Base-by-base conservation (phyloP, 2,888 invertebrate genomes). In the Melieria omissa region DNA sequence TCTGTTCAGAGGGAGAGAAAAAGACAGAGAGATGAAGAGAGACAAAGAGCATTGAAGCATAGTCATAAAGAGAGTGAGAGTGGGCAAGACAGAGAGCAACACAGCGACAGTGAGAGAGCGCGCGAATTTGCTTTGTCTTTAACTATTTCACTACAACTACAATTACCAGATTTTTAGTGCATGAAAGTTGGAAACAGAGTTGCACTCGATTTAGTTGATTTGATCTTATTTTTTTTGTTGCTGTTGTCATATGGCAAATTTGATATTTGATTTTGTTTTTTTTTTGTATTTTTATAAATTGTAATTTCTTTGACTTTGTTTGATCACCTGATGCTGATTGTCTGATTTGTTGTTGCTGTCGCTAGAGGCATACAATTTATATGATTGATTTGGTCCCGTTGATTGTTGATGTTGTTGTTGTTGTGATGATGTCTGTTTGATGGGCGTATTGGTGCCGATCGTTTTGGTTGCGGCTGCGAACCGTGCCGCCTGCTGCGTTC, bases 251-350 rank as follows among this genome's bases (percentile, higher is more conserved):
- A 54, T 72, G 66, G 14, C 4, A 70, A 61, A 16, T 64, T 58
- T 63, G 14, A 47, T 52, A n/a, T 70, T 70, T 47, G 42, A 49
- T n/a, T 54, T 47, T 70, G 12, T 41, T 72, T 42, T 42, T 62
- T 52, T 70, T 65, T 58, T 64, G 54, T 12, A 42, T 71, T 62
- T 12, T 52, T 52, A 49, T 41, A 61, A 68, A 44, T 52, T 58
- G 52, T 69, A 62, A 61, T 10, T 69, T 68, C 55, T 73, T 65
- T 57, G 52, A 65, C 66, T 65, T 16, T 61, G 58, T 49, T 76
- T 75, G 70, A 81, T 83, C 83, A 83, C 83, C 83, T 83, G 83
- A 81, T 84, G 82, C 77, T 81, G 83, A 83, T 84, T 82, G 82
- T 84, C 82, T 79, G 69, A 70, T 73, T 70, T 57, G 49, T 70